Evolutionary conservation across 2,113 vertebrate species (phyloP).

Genomic region (Geococcyx californianus): DNA sequence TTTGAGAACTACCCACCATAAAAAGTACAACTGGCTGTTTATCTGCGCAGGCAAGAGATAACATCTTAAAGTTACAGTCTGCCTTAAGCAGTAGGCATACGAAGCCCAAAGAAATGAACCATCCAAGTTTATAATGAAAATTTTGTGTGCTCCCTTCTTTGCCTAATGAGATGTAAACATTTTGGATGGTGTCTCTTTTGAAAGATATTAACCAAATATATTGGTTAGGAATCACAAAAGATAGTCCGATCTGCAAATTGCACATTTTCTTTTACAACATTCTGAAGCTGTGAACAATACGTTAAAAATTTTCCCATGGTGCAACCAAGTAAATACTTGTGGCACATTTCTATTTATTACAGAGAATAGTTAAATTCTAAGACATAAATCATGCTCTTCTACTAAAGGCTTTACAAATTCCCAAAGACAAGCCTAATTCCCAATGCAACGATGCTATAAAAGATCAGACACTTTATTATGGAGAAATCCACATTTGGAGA

Average conservation of each 20-base stretch:
- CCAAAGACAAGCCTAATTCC: constrained; percentile 75
- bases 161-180: constrained; percentile 71
- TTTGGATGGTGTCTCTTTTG: constrained; percentile 64
- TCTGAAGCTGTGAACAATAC: constrained; percentile 76
- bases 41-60: constrained; percentile 71
- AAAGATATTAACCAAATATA: constrained; percentile 68
- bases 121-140: constrained; percentile 46
- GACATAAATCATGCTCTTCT: constrained; percentile 75
- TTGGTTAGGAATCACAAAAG: constrained; percentile 66
- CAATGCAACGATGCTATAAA: constrained; percentile 58
- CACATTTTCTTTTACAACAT: constrained; percentile 66
- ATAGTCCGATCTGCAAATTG: constrained; percentile 32
- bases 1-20: constrained; percentile 73
- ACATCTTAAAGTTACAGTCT: constrained; percentile 75
- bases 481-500: constrained; percentile 62
- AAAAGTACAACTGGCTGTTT: constrained; percentile 76
- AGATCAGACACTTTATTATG: constrained; percentile 62
- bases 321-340: constrained; percentile 77
- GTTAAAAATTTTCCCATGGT: constrained; percentile 80
- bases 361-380: constrained; percentile 75
- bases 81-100: constrained; percentile 51
- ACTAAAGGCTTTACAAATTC: constrained; percentile 74
- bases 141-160: constrained; percentile 17
- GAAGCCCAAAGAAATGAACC: constrained; percentile 57
- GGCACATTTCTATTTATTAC: constrained; percentile 79